Conservation (phyloP, 1,140 invertebrate species). For the Eubasilissa regina region DNA sequence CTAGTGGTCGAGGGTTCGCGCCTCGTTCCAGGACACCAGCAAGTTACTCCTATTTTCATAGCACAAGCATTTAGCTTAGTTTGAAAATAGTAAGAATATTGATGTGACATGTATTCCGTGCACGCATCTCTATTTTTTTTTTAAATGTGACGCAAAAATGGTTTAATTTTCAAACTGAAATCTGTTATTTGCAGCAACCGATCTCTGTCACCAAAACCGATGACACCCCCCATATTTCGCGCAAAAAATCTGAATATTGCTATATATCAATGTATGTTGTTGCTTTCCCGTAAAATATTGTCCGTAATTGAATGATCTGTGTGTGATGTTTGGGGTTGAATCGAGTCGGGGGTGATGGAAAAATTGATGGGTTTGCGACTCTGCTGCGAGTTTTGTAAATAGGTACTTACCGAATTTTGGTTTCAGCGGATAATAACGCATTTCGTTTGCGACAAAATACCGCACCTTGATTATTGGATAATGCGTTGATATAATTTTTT, state of each 20-base stretch:
- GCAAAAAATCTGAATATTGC: slow-evolving; percentile 6
- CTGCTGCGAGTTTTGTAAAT: slow-evolving; percentile 46
- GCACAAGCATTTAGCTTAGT: no score
- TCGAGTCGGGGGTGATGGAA: not conserved
- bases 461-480: not conserved
- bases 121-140: no score
- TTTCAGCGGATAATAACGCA: slow-evolving; percentile 54
- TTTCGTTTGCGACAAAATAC: not conserved
- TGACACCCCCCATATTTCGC: not conserved
- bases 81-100: no score
- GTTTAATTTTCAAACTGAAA: not conserved
- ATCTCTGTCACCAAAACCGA: slow-evolving; percentile 25
- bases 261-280: slow-evolving; percentile 8
- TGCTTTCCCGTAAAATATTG: slow-evolving; percentile 29
- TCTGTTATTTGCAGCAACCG: slow-evolving; percentile 3
- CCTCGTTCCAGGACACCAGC: no score
- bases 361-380: slow-evolving; percentile 33
- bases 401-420: slow-evolving; percentile 57
- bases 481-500: slow-evolving; percentile 1
- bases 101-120: no score
- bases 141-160: no score
- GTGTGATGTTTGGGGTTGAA: not conserved
- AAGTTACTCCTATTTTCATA: no score
- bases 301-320: slow-evolving; percentile 41
- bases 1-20: no score